Conservation (phyloP, 1,140 invertebrate species). For the Musca vetustissima region DNA sequence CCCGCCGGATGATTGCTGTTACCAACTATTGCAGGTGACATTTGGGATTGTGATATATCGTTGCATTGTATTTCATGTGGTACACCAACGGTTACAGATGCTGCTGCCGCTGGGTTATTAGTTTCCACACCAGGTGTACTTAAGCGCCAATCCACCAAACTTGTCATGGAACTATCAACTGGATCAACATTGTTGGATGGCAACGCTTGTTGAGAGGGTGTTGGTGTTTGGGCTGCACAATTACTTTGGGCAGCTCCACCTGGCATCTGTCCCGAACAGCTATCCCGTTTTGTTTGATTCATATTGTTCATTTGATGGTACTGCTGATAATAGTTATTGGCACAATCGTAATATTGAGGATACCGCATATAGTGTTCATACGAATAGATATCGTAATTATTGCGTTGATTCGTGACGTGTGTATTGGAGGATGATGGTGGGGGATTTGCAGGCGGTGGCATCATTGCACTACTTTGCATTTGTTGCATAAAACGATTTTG, state of each 20-base stretch:
- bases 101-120: not conserved
- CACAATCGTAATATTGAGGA: slow-evolving; percentile 4
- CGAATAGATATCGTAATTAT: not conserved
- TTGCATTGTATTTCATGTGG: slow-evolving; percentile 65
- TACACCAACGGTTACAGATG: not conserved
- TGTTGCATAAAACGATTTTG: not conserved
- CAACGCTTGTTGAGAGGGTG: not conserved
- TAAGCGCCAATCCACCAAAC: slow-evolving; percentile 34
- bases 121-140: not conserved
- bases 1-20: not conserved
- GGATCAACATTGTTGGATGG: not conserved
- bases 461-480: not conserved
- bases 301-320: too few relatives aligned
- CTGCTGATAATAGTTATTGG: too few relatives aligned
- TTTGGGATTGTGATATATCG: slow-evolving; percentile 68
- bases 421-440: not conserved
- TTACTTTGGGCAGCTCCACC: too few relatives aligned
- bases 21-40: slow-evolving; percentile 44
- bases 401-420: not conserved
- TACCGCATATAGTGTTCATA: not conserved
- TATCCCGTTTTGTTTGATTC: too few relatives aligned
- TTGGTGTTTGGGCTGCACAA: slow-evolving; percentile 29
- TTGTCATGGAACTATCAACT: slow-evolving; percentile 47
- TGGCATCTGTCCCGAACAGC: too few relatives aligned
- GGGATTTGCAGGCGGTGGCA: not conserved